Conservation (phyloP, 2,888 invertebrate species). For the Synergus itoensis region DNA sequence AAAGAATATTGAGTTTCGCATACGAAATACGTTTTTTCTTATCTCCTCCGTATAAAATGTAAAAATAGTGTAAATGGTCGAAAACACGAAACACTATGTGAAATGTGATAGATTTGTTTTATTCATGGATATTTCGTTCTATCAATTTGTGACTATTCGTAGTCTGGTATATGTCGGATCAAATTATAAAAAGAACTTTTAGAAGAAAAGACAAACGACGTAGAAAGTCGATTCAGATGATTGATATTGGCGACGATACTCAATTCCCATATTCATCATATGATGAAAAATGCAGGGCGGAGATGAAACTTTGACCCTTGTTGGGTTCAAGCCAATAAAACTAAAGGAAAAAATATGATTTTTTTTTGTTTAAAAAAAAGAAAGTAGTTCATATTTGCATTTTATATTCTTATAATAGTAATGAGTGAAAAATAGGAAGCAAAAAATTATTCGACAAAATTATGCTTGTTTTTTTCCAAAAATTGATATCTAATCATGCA, state of each 20-base stretch:
- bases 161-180: background rate
- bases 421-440: background rate
- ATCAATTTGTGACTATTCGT: background rate
- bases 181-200: background rate
- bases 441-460: too few relatives aligned
- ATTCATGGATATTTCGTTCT: background rate
- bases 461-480: background rate
- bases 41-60: background rate
- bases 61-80: too few relatives aligned
- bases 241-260: slow-evolving; percentile 1
- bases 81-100: too few relatives aligned
- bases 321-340: background rate
- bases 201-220: background rate
- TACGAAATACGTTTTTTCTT: slow-evolving; percentile 12
- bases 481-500: background rate
- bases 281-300: background rate
- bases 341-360: background rate
- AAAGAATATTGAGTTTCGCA: slow-evolving; percentile 15
- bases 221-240: background rate
- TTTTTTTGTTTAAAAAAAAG: background rate
- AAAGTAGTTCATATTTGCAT: background rate
- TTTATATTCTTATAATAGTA: too few relatives aligned
- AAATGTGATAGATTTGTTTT: background rate
- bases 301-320: background rate
- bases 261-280: background rate